A percentile compares a stretch with the other conserved stretches of the same genome.
phyloP scores from a whole-genome alignment of 2,113 vertebrate genomes.

The Thalassarche chlororhynchos region DNA sequence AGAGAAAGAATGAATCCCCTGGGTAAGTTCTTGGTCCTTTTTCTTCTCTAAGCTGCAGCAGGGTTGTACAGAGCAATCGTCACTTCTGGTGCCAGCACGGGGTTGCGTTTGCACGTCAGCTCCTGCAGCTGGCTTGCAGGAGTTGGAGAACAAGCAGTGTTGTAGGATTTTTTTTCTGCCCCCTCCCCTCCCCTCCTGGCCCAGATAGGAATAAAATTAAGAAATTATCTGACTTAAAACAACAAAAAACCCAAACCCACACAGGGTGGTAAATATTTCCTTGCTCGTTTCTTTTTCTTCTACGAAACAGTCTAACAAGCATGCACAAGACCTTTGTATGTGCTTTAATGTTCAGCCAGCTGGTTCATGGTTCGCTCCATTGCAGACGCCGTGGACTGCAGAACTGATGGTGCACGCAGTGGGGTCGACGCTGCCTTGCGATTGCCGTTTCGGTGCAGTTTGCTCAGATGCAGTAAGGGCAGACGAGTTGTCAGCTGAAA shows the following conservation, averaged over 20 bases:
- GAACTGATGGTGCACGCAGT: rapidly evolving
- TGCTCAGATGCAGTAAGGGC: background rate
- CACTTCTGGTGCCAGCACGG: background rate
- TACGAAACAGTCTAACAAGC: background rate
- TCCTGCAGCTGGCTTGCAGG: background rate
- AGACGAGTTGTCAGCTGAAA: background rate
- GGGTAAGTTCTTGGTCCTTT: slow-evolving; percentile 72
- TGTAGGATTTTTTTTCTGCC: background rate
- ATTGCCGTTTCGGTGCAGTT: background rate
- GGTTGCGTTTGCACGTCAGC: background rate
- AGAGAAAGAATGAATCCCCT: slow-evolving; percentile 56
- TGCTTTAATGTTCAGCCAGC: background rate
- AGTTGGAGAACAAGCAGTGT: background rate
- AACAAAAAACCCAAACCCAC: background rate
- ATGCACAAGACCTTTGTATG: background rate
- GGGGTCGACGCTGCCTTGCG: rapidly evolving
- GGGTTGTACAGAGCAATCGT: background rate
- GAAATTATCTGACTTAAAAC: background rate
- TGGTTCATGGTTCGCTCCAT: background rate
- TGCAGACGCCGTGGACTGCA: background rate
- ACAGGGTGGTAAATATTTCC: background rate
- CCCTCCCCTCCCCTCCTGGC: background rate
- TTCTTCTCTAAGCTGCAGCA: background rate
- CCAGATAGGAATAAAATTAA: background rate
- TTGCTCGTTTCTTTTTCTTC: background rate